Conservation (phyloP, 2,113 vertebrate species). For the Thryonomys swinderianus region DNA sequence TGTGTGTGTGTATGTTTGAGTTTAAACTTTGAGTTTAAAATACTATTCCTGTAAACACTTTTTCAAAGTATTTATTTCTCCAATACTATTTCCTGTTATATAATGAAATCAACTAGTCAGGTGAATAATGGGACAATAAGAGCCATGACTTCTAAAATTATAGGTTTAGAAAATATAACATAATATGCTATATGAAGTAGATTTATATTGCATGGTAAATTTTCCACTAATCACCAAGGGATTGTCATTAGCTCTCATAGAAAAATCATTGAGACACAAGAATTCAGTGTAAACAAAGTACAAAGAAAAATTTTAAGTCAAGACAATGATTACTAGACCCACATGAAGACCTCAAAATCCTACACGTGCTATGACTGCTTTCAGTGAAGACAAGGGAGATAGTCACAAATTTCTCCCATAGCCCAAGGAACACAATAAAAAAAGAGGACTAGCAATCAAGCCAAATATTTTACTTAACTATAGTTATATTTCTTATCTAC, state of each 20-base stretch:
- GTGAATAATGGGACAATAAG: background rate
- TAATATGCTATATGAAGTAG: background rate
- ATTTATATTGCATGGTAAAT: background rate
- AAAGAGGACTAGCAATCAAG: background rate
- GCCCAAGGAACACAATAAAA: background rate
- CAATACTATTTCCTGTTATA: background rate
- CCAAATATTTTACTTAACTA: conserved; percentile 8
- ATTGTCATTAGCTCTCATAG: background rate
- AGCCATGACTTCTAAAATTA: background rate
- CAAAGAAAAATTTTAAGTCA: background rate
- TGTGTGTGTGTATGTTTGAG: no score
- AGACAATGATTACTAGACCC: background rate
- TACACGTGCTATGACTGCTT: background rate
- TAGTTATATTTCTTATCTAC: background rate
- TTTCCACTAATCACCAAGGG: background rate
- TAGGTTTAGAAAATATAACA: background rate
- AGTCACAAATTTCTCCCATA: background rate
- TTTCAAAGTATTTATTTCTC: background rate
- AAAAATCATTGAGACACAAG: background rate
- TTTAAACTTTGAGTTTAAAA: background rate
- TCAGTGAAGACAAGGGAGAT: background rate
- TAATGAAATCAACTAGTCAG: background rate
- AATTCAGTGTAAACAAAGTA: background rate
- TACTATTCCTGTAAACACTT: background rate
- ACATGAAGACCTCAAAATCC: background rate